Base-by-base conservation (phyloP, 2,113 vertebrate genomes). In the Trachemys scripta region DNA sequence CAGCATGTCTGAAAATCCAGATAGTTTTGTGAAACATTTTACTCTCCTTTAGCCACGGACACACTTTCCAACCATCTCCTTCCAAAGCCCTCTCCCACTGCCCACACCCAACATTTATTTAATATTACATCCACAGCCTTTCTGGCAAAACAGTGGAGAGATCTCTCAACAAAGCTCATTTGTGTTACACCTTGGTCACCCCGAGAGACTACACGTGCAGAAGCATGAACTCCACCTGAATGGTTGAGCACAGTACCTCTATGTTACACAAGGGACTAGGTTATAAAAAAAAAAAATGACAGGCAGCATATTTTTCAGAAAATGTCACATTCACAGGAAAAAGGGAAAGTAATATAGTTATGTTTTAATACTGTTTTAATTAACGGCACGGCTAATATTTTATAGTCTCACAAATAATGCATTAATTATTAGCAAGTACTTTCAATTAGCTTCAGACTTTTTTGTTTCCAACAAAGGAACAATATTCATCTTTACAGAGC, bases 351-450 rank as follows among this genome's bases (percentile, higher is more conserved):
- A 82, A 22, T 49, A 86, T 54, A 81, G 16, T n/a, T 59, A 7
- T 3, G 2, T 0, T 0, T 3, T 27, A 4, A 24, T 13, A 5
- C 2, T 69, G 35, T 35, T 54, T 54, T 17, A 69, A 69, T 19
- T n/a, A 14, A 69, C 8, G 8, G 35, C 62, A 69, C 20, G 31
- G 16, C 62, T 69, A 35, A 65, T 35, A 69, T 9, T 65, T 35
- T 65, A 35, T 27, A 27, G 31, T 65, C 62, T 65, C 31, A 62
- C 59, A 65, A 35, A n/a, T 65, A 35, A 31, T 8, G 29, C 12
- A 69, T n/a, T 69, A 17, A 69, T 69, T 69, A 69, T n/a, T n/a
- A 35, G 16, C 35, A 69, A 69, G 35, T 69, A 69, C 62, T 69
- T 69, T 19, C 62, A 69, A n/a, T 69, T 35, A 19, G 35, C 16